Conservation (phyloP, 2,113 vertebrate genomes). For the Tautogolabrus adspersus region DNA sequence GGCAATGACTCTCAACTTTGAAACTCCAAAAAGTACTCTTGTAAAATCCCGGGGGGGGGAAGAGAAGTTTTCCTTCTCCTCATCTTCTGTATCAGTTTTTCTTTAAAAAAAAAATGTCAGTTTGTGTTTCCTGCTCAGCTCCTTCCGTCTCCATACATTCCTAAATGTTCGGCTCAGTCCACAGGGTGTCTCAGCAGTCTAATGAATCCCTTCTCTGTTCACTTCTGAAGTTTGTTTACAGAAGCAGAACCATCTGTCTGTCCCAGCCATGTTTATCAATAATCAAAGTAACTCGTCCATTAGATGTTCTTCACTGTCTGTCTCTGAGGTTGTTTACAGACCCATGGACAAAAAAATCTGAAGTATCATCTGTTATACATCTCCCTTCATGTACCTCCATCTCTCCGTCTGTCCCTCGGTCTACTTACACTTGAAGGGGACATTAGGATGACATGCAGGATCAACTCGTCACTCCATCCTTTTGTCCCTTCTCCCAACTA, state of each 20-base stretch:
- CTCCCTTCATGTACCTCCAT: slow-evolving; percentile 13
- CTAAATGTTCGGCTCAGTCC: slow-evolving; percentile 30
- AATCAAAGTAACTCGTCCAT: slow-evolving; percentile 2
- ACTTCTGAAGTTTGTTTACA: slow-evolving; percentile 32
- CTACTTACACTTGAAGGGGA: slow-evolving; percentile 36
- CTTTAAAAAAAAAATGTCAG: slow-evolving; percentile 43
- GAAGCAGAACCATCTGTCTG: slow-evolving; percentile 1
- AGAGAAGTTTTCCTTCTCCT: slow-evolving; percentile 34
- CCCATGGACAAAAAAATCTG: neutral
- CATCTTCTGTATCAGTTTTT: slow-evolving; percentile 20
- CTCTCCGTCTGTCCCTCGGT: slow-evolving; percentile 19
- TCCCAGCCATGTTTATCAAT: slow-evolving; percentile 1
- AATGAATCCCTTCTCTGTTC: slow-evolving; percentile 16
- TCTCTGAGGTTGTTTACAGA: slow-evolving; percentile 19
- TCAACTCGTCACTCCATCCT: slow-evolving; percentile 19
- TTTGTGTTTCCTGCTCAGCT: slow-evolving; percentile 27
- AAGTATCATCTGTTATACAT: slow-evolving; percentile 17
- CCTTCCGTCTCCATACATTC: slow-evolving; percentile 43
- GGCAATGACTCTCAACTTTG: slow-evolving; percentile 24
- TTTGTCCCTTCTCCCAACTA: slow-evolving; percentile 11
- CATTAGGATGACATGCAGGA: slow-evolving; percentile 16
- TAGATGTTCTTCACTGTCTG: slow-evolving; percentile 8
- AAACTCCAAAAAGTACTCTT: slow-evolving; percentile 87
- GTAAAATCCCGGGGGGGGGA: slow-evolving; percentile 73
- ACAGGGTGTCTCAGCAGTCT: slow-evolving; percentile 9